These are phyloP conservation scores for Agapostemon virescens DNA, from an alignment of 2,888 invertebrate genomes.

Conservation along the genomic window DNA sequence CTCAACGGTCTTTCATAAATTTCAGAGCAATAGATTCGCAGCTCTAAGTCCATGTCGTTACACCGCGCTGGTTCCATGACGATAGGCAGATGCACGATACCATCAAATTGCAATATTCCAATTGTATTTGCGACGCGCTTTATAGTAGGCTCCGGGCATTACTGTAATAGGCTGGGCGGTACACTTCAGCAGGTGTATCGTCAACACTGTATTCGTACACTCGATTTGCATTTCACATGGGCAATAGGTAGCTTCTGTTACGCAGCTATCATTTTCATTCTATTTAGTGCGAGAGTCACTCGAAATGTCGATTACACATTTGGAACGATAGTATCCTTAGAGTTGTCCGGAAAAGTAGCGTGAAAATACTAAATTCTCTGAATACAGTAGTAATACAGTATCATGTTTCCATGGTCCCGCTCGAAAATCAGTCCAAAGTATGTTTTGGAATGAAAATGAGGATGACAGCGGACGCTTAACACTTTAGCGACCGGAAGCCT, in stretches of 20 bases:
- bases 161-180: not conserved
- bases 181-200: not conserved
- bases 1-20: constrained; percentile 13
- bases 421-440: too few relatives aligned
- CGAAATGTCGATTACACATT: not conserved
- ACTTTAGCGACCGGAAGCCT: too few relatives aligned
- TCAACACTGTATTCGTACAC: not conserved
- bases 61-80: not conserved
- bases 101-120: not conserved
- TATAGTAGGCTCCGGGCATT: not conserved
- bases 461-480: not conserved
- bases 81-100: not conserved
- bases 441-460: too few relatives aligned
- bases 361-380: too few relatives aligned
- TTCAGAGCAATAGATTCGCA: not conserved
- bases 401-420: too few relatives aligned
- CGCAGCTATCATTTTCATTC: not conserved
- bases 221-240: constrained; percentile 1
- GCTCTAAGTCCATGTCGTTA: not conserved
- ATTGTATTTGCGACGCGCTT: not conserved
- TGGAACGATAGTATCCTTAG: not conserved
- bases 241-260: not conserved
- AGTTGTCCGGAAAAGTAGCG: not conserved
- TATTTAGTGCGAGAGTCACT: not conserved
- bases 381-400: not conserved